These are phyloP conservation scores for Rhaphigaster nebulosa DNA, from an alignment of 2,888 invertebrate species.

Conservation along the genomic window DNA sequence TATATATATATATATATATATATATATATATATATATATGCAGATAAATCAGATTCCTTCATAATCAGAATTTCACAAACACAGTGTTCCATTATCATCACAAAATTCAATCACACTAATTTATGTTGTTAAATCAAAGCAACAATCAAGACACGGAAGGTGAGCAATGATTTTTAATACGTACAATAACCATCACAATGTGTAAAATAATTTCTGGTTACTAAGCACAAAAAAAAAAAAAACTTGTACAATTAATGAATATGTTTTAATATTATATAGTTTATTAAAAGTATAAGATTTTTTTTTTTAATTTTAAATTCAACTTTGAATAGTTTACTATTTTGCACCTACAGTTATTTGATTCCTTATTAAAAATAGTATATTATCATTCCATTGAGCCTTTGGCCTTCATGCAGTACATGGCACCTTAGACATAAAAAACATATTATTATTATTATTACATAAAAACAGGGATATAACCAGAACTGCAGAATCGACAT, in stretches of 20 bases:
- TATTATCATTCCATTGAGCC: background rate
- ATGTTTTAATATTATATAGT: background rate
- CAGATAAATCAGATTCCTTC: background rate
- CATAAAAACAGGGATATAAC: background rate
- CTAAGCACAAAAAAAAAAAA: background rate
- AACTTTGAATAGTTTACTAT: background rate
- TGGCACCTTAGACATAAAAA: background rate
- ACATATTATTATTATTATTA: background rate
- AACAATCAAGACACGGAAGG: background rate
- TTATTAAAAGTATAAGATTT: background rate
- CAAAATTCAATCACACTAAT: background rate
- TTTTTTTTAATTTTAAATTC: background rate
- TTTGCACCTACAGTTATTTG: background rate
- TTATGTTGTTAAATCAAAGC: background rate
- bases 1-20: too few relatives aligned
- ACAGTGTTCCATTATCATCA: too few relatives aligned
- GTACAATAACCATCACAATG: background rate
- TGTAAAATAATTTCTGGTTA: background rate
- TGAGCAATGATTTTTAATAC: background rate
- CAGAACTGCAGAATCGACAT: background rate
- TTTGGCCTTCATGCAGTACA: background rate
- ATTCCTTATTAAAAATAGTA: slow-evolving; percentile 6
- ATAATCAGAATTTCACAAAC: too few relatives aligned
- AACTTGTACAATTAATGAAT: background rate
- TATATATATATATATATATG: too few relatives aligned